Conservation (phyloP, 2,797 vertebrate species). For the Allenopithecus nigroviridis region DNA sequence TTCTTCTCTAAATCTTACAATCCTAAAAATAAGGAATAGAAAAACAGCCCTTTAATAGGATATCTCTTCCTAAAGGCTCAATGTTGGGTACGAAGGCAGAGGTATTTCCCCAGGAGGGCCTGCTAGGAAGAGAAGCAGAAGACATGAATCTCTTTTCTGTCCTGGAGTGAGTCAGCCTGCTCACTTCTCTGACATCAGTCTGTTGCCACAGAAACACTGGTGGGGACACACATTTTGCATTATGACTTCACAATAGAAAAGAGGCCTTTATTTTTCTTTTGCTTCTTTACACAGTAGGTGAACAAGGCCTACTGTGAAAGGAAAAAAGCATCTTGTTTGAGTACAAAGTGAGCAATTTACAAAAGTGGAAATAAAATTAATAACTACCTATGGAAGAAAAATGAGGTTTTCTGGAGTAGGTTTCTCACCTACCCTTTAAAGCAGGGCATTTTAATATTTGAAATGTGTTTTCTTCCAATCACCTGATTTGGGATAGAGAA, state of each 20-base stretch:
- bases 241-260: conserved; percentile 19
- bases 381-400: not conserved
- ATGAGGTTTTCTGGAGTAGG: not conserved
- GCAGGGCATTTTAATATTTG: conserved; percentile 13
- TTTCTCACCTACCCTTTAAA: conserved; percentile 32
- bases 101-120: not conserved
- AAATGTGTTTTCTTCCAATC: not conserved
- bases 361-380: conserved; percentile 23
- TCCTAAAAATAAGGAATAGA: not conserved
- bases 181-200: not conserved
- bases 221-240: conserved; percentile 16
- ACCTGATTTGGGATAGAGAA: not conserved
- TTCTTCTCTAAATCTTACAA: not conserved
- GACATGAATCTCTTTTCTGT: not conserved
- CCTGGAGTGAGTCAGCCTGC: not conserved
- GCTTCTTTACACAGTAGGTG: conserved; percentile 37
- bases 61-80: not conserved
- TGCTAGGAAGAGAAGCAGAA: not conserved
- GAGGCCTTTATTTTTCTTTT: not conserved
- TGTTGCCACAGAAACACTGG: conserved; percentile 54
- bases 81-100: not conserved
- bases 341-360: conserved; percentile 39
- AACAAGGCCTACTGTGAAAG: not conserved
- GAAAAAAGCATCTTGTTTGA: not conserved
- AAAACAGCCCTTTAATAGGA: not conserved